Conservation (phyloP, 2,113 vertebrate genomes). For the Chamaetylas fuelleborni region DNA sequence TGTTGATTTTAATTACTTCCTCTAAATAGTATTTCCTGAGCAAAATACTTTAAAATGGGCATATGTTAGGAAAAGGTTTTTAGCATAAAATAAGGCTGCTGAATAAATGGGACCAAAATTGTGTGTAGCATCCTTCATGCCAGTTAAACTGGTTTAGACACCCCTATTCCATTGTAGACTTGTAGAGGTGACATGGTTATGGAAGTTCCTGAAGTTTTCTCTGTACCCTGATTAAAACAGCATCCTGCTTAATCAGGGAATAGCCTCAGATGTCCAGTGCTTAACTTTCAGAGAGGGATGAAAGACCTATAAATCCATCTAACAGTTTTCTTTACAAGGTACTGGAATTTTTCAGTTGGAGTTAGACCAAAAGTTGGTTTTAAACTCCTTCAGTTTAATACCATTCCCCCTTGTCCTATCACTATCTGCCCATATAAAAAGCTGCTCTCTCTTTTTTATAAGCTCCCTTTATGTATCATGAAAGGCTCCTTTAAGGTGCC, state of each 20-base stretch:
- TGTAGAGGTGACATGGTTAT: neutral
- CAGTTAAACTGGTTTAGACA: neutral
- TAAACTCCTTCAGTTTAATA: neutral
- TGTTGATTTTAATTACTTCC: neutral
- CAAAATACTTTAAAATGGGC: neutral
- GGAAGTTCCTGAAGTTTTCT: neutral
- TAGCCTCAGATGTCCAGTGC: neutral
- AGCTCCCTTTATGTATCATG: neutral
- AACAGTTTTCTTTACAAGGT: neutral
- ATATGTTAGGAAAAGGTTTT: neutral
- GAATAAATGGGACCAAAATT: neutral
- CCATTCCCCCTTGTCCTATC: neutral
- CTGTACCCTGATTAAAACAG: neutral
- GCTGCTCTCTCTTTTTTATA: accelerated
- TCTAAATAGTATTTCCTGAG: neutral
- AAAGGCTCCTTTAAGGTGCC: neutral
- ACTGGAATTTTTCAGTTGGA: neutral
- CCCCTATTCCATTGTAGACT: neutral
- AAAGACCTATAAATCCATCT: neutral
- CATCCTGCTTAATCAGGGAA: neutral
- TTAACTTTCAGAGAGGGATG: neutral
- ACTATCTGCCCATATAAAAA: neutral
- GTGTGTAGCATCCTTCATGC: neutral
- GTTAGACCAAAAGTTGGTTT: neutral
- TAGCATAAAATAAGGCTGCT: neutral